Percentiles rank a stretch among this genome's conserved stretches.
These are phyloP conservation scores for Nannobrachium achirus DNA, from an alignment of 2,113 vertebrate species.

Conservation along the genomic window DNA sequence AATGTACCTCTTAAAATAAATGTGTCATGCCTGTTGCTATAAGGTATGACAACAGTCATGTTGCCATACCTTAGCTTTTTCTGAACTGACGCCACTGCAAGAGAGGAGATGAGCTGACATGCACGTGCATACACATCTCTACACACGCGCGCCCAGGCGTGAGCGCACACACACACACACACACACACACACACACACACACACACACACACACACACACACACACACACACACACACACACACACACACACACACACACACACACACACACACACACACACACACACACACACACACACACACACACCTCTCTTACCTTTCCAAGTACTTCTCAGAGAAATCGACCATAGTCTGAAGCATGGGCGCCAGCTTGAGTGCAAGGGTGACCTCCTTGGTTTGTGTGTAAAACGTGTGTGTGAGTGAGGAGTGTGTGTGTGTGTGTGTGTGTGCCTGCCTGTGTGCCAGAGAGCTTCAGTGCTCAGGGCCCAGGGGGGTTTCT, in stretches of 20 bases:
- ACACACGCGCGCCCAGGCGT: not conserved
- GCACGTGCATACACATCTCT: no score
- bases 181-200: not conserved
- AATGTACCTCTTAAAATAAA: no score
- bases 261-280: not conserved
- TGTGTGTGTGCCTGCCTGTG: constrained; percentile 54
- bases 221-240: not conserved
- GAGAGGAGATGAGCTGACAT: no score
- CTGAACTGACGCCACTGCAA: no score
- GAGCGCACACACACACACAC: not conserved
- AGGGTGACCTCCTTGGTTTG: constrained; percentile 13
- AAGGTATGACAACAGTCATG: no score
- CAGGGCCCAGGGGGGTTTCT: constrained; percentile 61
- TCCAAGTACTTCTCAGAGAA: constrained; percentile 90
- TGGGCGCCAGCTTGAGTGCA: constrained; percentile 55
- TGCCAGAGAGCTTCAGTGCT: constrained; percentile 46
- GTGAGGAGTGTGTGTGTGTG: constrained; percentile 20
- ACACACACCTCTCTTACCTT: constrained; percentile 80
- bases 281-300: constrained; percentile 11
- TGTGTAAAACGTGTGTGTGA: not conserved
- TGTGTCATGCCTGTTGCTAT: no score
- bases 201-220: not conserved
- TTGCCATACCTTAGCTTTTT: no score
- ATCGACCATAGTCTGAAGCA: constrained; percentile 84
- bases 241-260: constrained; percentile 1